Evolutionary conservation across 2,113 vertebrate species (phyloP).

Genomic region (Catharus bicknelli): DNA sequence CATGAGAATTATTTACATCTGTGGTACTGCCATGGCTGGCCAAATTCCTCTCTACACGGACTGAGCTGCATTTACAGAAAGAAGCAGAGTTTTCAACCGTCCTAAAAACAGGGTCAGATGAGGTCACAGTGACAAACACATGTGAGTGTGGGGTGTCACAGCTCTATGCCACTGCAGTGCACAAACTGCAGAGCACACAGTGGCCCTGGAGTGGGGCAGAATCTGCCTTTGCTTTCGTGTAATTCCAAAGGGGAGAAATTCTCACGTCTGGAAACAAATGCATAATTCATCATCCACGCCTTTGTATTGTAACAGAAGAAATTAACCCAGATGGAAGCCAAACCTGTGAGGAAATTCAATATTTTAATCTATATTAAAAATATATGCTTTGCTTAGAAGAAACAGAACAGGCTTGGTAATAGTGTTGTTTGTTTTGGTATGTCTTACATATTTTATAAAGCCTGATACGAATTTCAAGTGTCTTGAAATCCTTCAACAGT

Average conservation of each 20-base stretch:
- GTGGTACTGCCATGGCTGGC: not conserved
- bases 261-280: not conserved
- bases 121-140: fast-evolving
- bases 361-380: not conserved
- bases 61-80: not conserved
- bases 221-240: fast-evolving
- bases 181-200: not conserved
- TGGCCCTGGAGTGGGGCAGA: not conserved
- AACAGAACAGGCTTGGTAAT: not conserved
- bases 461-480: not conserved
- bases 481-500: not conserved
- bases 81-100: not conserved
- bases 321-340: not conserved
- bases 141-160: not conserved
- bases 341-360: not conserved
- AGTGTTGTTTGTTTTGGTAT: not conserved
- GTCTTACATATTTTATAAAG: not conserved
- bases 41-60: not conserved
- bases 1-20: constrained; percentile 10
- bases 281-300: not conserved
- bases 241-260: not conserved
- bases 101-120: not conserved
- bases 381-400: not conserved
- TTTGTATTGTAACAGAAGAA: not conserved
- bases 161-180: not conserved